Evolutionary conservation across 2,113 vertebrate species (phyloP).

Genomic region (Petroica traversi): DNA sequence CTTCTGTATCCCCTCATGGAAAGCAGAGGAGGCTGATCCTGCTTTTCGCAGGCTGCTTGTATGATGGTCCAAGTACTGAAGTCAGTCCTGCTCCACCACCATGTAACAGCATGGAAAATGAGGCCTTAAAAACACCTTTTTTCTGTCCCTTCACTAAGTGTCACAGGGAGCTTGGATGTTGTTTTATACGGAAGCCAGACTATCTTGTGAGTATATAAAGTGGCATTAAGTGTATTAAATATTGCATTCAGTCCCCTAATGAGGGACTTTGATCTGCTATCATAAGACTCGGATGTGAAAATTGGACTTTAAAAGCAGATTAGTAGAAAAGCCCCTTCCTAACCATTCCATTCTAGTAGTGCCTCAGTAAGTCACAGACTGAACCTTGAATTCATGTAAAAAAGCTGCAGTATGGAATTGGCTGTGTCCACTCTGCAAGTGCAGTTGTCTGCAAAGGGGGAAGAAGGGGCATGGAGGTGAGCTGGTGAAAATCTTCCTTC

Average conservation of each 20-base stretch:
- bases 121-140: background rate
- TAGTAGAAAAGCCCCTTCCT: background rate
- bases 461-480: background rate
- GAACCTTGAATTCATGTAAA: background rate
- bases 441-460: background rate
- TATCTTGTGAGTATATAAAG: background rate
- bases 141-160: background rate
- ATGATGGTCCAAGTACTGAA: background rate
- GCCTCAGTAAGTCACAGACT: background rate
- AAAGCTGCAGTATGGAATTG: background rate
- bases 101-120: background rate
- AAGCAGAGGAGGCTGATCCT: background rate
- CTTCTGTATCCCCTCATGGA: background rate
- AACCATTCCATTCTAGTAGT: background rate
- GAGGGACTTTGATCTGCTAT: slow-evolving; percentile 39
- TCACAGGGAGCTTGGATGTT: background rate
- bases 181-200: background rate
- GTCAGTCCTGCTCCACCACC: background rate
- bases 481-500: background rate
- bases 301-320: slow-evolving; percentile 10
- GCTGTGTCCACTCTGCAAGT: background rate
- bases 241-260: slow-evolving; percentile 8
- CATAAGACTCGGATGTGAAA: slow-evolving; percentile 4
- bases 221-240: background rate
- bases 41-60: background rate